Percentiles rank a stretch among this genome's conserved stretches.
Conservation (phyloP, 2,797 vertebrate species). For the Ctenopoma kingsleyae region DNA sequence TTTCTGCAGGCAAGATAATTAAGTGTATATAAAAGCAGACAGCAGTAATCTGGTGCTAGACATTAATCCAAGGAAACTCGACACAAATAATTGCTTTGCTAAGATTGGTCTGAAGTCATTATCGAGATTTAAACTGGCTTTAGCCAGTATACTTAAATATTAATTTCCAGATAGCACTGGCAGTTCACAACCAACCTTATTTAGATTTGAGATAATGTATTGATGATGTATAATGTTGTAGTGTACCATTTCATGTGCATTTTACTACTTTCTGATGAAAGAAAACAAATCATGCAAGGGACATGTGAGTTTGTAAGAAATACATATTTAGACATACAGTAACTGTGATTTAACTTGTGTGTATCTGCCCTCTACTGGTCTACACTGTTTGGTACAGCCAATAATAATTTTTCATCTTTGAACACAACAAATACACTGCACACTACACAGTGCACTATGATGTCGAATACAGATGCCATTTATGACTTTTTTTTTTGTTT, state of each 20-base stretch:
- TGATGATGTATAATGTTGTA: background rate
- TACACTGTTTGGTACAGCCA: conserved; percentile 32
- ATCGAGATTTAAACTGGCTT: conserved; percentile 9
- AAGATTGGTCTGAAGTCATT: conserved; percentile 20
- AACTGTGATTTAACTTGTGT: conserved; percentile 34
- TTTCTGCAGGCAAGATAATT: conserved; percentile 28
- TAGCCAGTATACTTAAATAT: conserved; percentile 19
- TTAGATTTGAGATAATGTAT: conserved; percentile 7
- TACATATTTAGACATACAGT: background rate
- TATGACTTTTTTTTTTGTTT: too few relatives aligned
- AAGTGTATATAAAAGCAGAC: conserved; percentile 24
- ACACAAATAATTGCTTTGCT: conserved; percentile 31
- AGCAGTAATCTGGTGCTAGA: conserved; percentile 8
- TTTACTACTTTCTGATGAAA: background rate
- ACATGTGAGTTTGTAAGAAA: background rate
- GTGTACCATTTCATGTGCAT: background rate
- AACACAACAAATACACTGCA: background rate
- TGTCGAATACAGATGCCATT: background rate
- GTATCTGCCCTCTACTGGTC: conserved; percentile 72
- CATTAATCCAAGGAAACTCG: background rate
- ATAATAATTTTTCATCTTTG: background rate
- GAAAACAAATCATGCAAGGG: background rate
- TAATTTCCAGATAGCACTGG: conserved; percentile 1
- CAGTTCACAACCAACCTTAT: background rate
- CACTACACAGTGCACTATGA: background rate